Evolutionary conservation across 1,140 invertebrate species (phyloP).

Genomic region (Drosophila sechellia): DNA sequence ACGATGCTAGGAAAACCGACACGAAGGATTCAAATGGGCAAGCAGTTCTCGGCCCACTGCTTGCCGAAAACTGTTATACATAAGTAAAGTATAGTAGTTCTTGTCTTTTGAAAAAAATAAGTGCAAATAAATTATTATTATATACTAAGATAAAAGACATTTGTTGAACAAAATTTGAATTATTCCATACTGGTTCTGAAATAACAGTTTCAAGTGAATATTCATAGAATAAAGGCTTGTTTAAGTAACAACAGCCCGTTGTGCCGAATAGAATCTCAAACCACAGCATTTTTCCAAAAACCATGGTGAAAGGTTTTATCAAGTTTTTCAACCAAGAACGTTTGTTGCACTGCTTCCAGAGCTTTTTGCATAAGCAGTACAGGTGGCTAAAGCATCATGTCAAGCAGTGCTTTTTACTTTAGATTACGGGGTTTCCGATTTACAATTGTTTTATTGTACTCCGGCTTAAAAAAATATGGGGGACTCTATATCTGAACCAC

Average conservation of each 20-base stretch:
- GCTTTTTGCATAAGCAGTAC: neutral
- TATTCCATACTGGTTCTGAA: no score
- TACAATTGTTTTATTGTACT: conserved; percentile 8
- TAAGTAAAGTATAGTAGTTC: no score
- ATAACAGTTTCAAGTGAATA: no score
- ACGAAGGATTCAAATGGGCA: conserved; percentile 11
- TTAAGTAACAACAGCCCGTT: neutral
- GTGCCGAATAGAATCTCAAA: no score
- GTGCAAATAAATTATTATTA: no score
- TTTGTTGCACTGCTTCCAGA: neutral
- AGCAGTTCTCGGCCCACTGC: conserved; percentile 1
- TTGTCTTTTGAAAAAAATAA: no score
- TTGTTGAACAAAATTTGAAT: no score
- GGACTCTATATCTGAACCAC: conserved; percentile 8
- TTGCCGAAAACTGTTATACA: neutral
- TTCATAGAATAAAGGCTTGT: neutral
- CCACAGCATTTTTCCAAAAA: no score
- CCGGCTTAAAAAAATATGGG: neutral
- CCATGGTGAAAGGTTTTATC: neutral
- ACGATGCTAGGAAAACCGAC: neutral
- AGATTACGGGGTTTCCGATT: neutral
- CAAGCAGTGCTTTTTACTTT: conserved; percentile 7
- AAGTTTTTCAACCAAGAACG: neutral
- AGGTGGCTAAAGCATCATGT: neutral
- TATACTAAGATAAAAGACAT: no score